Conservation (phyloP, 2,888 invertebrate genomes). For the Pecten maximus region DNA sequence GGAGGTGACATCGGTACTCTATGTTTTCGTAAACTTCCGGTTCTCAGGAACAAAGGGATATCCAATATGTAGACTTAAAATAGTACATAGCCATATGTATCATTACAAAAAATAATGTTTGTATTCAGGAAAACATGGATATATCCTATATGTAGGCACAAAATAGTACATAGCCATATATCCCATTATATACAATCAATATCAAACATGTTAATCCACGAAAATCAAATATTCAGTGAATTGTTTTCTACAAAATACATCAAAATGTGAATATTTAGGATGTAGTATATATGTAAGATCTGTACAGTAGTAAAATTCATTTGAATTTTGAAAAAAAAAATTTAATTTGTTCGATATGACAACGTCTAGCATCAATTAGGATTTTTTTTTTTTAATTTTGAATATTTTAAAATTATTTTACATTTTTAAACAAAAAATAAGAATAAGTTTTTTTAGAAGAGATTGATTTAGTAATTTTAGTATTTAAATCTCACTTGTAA, state of each 20-base stretch:
- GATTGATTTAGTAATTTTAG: no score
- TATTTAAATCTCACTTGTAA: no score
- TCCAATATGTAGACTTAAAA: not conserved
- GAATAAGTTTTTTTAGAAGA: no score
- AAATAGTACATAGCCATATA: not conserved
- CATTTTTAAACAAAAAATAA: no score
- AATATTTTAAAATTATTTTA: no score
- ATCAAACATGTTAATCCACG: not conserved
- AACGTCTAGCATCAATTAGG: no score
- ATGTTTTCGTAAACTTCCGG: not conserved
- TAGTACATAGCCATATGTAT: not conserved
- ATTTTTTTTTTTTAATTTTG: no score
- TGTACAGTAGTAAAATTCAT: no score
- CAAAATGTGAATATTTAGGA: not conserved
- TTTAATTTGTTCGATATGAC: no score
- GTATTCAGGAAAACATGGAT: not conserved
- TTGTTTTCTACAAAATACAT: not conserved
- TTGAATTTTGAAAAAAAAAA: no score
- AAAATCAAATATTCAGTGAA: not conserved
- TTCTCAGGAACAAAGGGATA: not conserved
- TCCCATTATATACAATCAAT: not conserved
- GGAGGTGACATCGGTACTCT: slow-evolving; percentile 42
- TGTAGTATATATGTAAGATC: not conserved
- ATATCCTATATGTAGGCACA: not conserved
- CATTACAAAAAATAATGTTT: no score